Percentiles rank a stretch among this genome's conserved stretches.
These are phyloP conservation scores for Coptodon bakossiorum DNA, from an alignment of 2,113 vertebrate species.

Conservation along the genomic window DNA sequence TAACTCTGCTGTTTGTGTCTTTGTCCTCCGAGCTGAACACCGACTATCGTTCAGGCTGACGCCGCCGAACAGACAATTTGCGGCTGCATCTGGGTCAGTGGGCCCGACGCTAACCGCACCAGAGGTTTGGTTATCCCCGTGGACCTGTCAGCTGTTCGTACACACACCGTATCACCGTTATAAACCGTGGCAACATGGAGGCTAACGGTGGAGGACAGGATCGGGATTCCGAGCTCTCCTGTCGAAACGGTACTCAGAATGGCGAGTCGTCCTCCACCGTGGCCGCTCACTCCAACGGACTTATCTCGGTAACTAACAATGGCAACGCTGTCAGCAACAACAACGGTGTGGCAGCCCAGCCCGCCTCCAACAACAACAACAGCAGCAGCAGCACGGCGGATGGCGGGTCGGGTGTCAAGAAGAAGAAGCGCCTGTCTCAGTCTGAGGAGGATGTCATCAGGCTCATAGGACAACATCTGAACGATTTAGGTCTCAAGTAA, in stretches of 20 bases:
- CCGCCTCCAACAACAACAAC: slow-evolving; percentile 50
- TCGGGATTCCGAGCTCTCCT: slow-evolving; percentile 74
- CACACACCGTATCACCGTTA: slow-evolving; percentile 12
- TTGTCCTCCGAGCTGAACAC: slow-evolving; percentile 78
- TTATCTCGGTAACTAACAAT: slow-evolving; percentile 73
- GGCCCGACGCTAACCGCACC: slow-evolving; percentile 73
- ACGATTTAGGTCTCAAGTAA: slow-evolving; percentile 94
- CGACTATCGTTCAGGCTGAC: slow-evolving; percentile 77
- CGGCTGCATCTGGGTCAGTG: slow-evolving; percentile 82
- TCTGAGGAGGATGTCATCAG: slow-evolving; percentile 92
- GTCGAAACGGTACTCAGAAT: slow-evolving; percentile 77
- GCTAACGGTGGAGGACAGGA: slow-evolving; percentile 84
- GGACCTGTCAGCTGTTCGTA: neutral
- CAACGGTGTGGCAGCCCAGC: slow-evolving; percentile 72
- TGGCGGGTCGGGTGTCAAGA: slow-evolving; percentile 74
- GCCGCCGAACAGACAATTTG: slow-evolving; percentile 81
- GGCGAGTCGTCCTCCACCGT: slow-evolving; percentile 79
- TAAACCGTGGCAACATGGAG: slow-evolving; percentile 79
- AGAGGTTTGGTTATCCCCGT: slow-evolving; percentile 6
- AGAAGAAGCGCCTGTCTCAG: slow-evolving; percentile 90
- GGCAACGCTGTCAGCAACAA: slow-evolving; percentile 71
- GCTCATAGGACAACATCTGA: slow-evolving; percentile 93
- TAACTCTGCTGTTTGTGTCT: slow-evolving; percentile 79
- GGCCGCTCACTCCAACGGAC: slow-evolving; percentile 83
- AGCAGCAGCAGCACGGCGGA: slow-evolving; percentile 47